A percentile compares a stretch with the other conserved stretches of the same genome.
phyloP scores from a whole-genome alignment of 2,888 invertebrate genomes.

The Cosmopolites sordidus region DNA sequence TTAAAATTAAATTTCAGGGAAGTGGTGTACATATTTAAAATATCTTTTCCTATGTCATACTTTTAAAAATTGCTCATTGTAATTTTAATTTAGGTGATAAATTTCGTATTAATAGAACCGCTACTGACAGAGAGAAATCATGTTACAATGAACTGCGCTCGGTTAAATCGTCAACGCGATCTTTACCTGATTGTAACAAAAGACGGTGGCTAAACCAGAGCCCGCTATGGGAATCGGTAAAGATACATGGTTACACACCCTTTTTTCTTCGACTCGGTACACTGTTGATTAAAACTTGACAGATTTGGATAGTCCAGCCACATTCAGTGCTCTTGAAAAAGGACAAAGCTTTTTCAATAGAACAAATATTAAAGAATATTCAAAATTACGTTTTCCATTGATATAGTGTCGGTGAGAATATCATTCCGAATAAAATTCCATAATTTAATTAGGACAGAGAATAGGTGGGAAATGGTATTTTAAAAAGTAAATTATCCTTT shows the following conservation, averaged over 20 bases:
- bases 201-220: slow-evolving; percentile 15
- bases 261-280: slow-evolving; percentile 19
- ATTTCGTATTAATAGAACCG: background rate
- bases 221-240: slow-evolving; percentile 23
- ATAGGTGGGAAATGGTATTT: too few relatives aligned
- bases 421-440: too few relatives aligned
- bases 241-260: slow-evolving; percentile 25
- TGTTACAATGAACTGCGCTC: slow-evolving; percentile 12
- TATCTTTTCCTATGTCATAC: too few relatives aligned
- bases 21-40: too few relatives aligned
- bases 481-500: too few relatives aligned
- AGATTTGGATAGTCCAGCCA: slow-evolving; percentile 12
- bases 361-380: slow-evolving; percentile 14
- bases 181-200: slow-evolving; percentile 21
- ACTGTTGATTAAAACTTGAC: slow-evolving; percentile 22
- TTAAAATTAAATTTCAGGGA: too few relatives aligned
- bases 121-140: slow-evolving; percentile 7
- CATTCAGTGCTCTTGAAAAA: slow-evolving; percentile 3
- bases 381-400: slow-evolving; percentile 5
- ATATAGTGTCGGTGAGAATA: slow-evolving; percentile 2
- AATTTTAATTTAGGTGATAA: too few relatives aligned
- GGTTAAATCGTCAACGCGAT: slow-evolving; percentile 11
- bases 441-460: too few relatives aligned
- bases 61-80: too few relatives aligned
- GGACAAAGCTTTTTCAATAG: slow-evolving; percentile 4